phyloP scores from a whole-genome alignment of 2,113 vertebrate species.

The Phasianus colchicus region DNA sequence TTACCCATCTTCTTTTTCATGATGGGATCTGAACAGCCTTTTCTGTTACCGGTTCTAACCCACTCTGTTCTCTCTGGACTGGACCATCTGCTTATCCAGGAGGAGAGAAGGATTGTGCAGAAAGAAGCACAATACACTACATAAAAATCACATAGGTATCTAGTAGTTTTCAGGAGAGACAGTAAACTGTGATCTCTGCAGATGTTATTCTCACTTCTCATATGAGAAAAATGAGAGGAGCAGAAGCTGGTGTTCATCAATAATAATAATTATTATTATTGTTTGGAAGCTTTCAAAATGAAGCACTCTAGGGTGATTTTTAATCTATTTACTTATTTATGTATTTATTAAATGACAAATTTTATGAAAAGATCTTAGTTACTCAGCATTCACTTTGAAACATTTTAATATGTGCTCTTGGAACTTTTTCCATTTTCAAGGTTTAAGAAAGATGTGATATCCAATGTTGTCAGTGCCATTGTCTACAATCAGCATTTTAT shows the following conservation, averaged over 20 bases:
- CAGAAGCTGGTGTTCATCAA: background rate
- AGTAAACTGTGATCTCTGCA: background rate
- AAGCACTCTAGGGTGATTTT: background rate
- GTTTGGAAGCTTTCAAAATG: background rate
- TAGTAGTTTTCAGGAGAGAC: background rate
- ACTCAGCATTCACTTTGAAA: background rate
- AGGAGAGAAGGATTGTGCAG: background rate
- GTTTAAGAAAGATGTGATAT: background rate
- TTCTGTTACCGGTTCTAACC: background rate
- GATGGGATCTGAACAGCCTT: background rate
- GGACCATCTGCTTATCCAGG: background rate
- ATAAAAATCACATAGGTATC: background rate
- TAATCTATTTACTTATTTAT: background rate
- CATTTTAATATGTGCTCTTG: background rate
- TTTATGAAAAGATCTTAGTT: background rate
- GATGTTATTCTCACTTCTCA: background rate
- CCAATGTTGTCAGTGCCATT: accelerated
- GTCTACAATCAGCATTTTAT: background rate
- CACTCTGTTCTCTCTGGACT: background rate
- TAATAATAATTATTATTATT: too few relatives aligned
- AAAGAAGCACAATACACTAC: background rate
- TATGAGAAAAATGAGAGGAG: background rate
- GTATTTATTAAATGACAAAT: background rate
- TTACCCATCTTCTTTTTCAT: background rate
- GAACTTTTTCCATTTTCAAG: background rate